Conservation (phyloP, 2,888 invertebrate genomes). For the Poecilus cupreus region DNA sequence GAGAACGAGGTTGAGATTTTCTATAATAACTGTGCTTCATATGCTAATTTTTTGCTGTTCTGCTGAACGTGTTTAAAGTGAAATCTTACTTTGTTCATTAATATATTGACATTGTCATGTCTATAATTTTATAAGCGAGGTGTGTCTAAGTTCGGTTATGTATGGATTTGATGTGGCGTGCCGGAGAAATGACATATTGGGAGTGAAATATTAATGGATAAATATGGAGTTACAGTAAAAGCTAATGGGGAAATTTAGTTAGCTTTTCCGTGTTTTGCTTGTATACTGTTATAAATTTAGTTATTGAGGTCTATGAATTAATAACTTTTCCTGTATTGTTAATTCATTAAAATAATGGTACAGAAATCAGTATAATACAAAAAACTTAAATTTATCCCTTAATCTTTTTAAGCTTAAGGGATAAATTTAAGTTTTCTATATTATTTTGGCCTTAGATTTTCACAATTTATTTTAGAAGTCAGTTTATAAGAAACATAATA, state of each 20-base stretch:
- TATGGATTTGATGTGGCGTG: not conserved
- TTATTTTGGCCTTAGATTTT: no score
- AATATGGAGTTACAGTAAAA: not conserved
- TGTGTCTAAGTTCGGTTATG: not conserved
- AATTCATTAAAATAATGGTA: no score
- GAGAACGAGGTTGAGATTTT: not conserved
- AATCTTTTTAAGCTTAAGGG: no score
- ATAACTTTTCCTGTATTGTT: no score
- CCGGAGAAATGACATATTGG: not conserved
- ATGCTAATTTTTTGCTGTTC: no score
- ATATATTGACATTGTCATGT: not conserved
- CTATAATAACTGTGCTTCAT: not conserved
- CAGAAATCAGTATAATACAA: no score
- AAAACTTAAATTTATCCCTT: no score
- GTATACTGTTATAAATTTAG: not conserved
- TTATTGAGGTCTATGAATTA: no score
- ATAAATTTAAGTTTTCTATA: no score
- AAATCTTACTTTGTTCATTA: not conserved
- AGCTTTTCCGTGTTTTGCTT: not conserved
- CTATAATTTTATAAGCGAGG: not conserved
- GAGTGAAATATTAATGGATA: not conserved
- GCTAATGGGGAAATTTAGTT: not conserved
- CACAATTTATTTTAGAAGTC: no score
- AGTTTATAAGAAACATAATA: no score
- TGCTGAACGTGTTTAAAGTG: not conserved